Evolutionary conservation across 1,140 invertebrate species (phyloP).

Genomic region (Danaus plexippus): DNA sequence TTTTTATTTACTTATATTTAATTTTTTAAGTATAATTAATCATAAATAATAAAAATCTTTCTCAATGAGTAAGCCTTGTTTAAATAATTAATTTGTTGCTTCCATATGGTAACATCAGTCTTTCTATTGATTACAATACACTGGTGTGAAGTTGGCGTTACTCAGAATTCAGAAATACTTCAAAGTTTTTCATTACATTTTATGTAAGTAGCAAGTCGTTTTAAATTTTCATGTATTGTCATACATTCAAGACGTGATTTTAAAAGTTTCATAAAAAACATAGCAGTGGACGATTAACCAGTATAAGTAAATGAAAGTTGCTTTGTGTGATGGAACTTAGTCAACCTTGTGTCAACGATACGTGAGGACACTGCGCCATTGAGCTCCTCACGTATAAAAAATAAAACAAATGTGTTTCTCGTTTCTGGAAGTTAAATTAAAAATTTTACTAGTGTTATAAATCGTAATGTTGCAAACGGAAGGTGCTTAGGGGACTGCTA

Average conservation of each 20-base stretch:
- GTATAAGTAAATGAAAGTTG: constrained; percentile 39
- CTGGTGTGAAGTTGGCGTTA: constrained; percentile 54
- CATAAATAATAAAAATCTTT: too few species aligned
- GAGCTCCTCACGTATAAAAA: constrained; percentile 45
- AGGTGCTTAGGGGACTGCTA: constrained; percentile 33
- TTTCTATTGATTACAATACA: constrained; percentile 1
- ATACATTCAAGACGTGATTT: constrained; percentile 22
- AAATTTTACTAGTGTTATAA: constrained; percentile 30
- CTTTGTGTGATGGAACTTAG: constrained; percentile 37
- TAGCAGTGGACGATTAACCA: constrained; percentile 17
- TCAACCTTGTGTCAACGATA: constrained; percentile 53
- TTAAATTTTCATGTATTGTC: constrained; percentile 37
- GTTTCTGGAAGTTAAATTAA: constrained; percentile 33
- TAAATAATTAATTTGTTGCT: too few species aligned
- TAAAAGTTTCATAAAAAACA: constrained; percentile 25
- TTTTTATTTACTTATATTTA: too few species aligned
- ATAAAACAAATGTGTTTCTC: constrained; percentile 47
- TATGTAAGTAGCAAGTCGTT: constrained; percentile 55
- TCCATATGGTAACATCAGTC: too few species aligned
- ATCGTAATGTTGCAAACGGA: constrained; percentile 44
- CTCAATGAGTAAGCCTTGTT: too few species aligned
- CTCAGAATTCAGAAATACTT: constrained; percentile 34
- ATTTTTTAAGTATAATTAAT: too few species aligned
- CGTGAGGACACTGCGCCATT: constrained; percentile 55
- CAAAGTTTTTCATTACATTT: constrained; percentile 56